phyloP scores from a whole-genome alignment of 2,888 invertebrate genomes.

The Rhingia campestris region DNA sequence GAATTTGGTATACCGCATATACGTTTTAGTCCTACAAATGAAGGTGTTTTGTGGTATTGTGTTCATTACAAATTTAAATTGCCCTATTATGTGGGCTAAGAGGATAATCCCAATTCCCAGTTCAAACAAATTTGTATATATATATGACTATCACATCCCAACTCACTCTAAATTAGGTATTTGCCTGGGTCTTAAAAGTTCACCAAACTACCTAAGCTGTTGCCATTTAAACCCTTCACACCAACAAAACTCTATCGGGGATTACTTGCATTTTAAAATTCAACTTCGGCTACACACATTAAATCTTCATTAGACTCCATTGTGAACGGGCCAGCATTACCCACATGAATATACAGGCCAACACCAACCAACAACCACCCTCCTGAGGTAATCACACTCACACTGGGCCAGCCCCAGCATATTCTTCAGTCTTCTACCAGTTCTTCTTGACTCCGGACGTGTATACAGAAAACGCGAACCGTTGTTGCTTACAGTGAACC shows the following conservation, averaged over 20 bases:
- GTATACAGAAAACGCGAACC: constrained; percentile 18
- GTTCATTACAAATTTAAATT: too few species aligned
- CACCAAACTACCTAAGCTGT: constrained; percentile 24
- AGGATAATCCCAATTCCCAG: too few species aligned
- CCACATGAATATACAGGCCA: constrained; percentile 15
- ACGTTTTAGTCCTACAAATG: too few species aligned
- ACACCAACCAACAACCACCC: not conserved
- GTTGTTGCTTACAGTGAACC: constrained; percentile 3
- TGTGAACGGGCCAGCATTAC: constrained; percentile 56
- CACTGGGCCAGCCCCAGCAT: constrained; percentile 6
- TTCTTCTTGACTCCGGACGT: constrained; percentile 45
- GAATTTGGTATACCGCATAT: too few species aligned
- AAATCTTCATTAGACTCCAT: constrained; percentile 49
- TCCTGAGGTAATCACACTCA: not conserved
- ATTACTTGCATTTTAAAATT: constrained; percentile 36
- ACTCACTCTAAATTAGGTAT: too few species aligned
- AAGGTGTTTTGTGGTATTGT: too few species aligned
- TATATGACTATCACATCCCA: too few species aligned
- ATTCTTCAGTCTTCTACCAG: constrained; percentile 51
- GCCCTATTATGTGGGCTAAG: too few species aligned
- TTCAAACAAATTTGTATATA: too few species aligned
- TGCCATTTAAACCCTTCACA: constrained; percentile 7
- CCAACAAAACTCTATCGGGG: not conserved
- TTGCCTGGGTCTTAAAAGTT: constrained; percentile 20
- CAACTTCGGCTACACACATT: constrained; percentile 36